Base-by-base conservation (phyloP, 2,888 invertebrate species). In the Cenopis cana region DNA sequence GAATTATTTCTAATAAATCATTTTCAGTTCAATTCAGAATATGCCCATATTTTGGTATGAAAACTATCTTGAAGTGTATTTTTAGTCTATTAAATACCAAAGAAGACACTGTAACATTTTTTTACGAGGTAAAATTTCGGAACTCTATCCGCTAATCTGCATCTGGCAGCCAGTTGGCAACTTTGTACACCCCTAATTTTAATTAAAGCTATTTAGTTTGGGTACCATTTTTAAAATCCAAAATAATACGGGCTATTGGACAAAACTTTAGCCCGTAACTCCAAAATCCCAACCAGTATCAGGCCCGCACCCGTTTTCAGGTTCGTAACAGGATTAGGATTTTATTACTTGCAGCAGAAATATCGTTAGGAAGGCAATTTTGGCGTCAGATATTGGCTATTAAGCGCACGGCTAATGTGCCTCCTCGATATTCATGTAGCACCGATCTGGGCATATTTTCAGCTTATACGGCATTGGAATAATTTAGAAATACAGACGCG, bases 311-410 rank as follows among this genome's bases (percentile, higher is more conserved):
- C 82, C 81, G 83, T 87, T 88, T 79, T 83, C 81, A 79, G 81
- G 76, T 78, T 80, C 59, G 83, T 91, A 91, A 91, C 88, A 87
- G 87, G 88, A 90, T 91, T 91, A 91, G 81, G 88, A 86, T 91
- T 91, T 91, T 91, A 92, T 92, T 91, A 91, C 88, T 88, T 84
- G 85, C 86, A 85, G 83, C 89, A 87, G 90, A 91, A 92, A 92
- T 92, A 90, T 89, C 89, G 91, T 92, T 91, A 90, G 88, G 88
- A 87, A 90, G 87, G 89, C 91, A 92, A 91, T 93, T 91, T 92
- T 84, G 90, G 87, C 84, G 86, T 84, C 89, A 89, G 89, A 92
- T 92, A 92, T 93, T 92, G 92, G 86, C 92, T 91, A 91, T 93
- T 92, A 93, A n/a, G 90, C 88, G 87, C 81, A 82, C 83, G 86